Evolutionary conservation across 2,888 invertebrate genomes (phyloP).

Genomic region (Ophioninae sp.): DNA sequence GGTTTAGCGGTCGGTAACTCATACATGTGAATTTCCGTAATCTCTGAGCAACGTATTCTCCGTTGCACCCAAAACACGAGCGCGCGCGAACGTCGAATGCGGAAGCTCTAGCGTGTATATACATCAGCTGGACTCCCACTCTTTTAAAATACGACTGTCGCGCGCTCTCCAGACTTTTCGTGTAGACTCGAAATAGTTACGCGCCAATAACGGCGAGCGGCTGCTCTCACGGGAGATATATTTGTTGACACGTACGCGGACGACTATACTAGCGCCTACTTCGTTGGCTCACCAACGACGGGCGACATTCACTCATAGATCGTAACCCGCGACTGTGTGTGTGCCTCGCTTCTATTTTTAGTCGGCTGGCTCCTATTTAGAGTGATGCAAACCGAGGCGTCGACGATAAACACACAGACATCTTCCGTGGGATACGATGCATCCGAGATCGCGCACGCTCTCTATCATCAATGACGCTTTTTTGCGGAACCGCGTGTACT

Average conservation of each 20-base stretch:
- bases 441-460: not conserved
- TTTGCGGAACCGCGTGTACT: not conserved
- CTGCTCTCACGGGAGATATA: not conserved
- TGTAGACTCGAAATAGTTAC: slow-evolving; percentile 33
- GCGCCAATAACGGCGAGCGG: slow-evolving; percentile 20
- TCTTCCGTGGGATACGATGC: slow-evolving; percentile 20
- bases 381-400: slow-evolving; percentile 41
- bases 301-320: slow-evolving; percentile 41
- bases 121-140: not conserved
- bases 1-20: not conserved
- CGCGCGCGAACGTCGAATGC: not conserved
- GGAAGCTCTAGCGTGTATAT: not conserved
- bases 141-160: not conserved
- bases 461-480: not conserved
- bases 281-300: slow-evolving; percentile 37
- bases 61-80: not conserved
- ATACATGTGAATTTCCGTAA: slow-evolving; percentile 13
- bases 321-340: slow-evolving; percentile 42
- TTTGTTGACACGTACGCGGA: slow-evolving; percentile 12
- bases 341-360: slow-evolving; percentile 70
- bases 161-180: not conserved
- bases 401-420: slow-evolving; percentile 37
- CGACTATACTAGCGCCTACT: slow-evolving; percentile 7
- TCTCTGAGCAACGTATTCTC: slow-evolving; percentile 25
- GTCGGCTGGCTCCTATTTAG: slow-evolving; percentile 59